Base-by-base conservation (phyloP, 2,797 vertebrate species). In the Sebastes nivosus region DNA sequence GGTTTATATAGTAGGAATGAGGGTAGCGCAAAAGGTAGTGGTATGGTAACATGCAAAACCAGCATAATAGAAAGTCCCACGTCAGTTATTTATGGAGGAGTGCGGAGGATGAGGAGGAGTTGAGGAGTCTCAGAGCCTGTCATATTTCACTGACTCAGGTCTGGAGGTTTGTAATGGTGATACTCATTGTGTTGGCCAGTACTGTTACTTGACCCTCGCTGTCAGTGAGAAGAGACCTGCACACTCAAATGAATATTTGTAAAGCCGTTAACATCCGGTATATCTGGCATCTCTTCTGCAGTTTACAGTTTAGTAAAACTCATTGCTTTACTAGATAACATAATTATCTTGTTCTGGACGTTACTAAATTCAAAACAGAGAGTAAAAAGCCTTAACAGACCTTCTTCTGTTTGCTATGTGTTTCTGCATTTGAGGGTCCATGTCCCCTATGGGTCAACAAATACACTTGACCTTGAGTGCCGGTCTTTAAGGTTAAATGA, bases 401-500 rank as follows among this genome's bases (percentile, higher is more conserved):
- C 27, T 59, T 29, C 4, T 29, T 59, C 1, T 29, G 18, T 59
- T 27, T 8, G 18, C 14, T 18, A 18, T 16, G 24, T 29, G 58
- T 59, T 59, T 59, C 27, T 59, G 27, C 4, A 16, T 59, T 30
- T 30, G 14, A 18, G 58, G 27, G 27, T 24, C 24, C 0, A 27
- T 55, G 54, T 24, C 24, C 11, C 38, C 5, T 38, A 12, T 24
- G 2, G 22, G 54, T 55, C 54, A 55, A 24, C 11, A 7, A 55
- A 55, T 24, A 24, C 0, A 12, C 22, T 24, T 55, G 6, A 13
- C 13, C 7, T 16, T 25, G 13, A 58, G 55, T 27, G 13, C 13
- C 0, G 55, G 0, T 58, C 24, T 58, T 0, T 27, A 27, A 58
- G 57, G 14, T 27, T 27, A 4, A 27, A 4, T 38, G 1, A 58